A percentile compares a stretch with the other conserved stretches of the same genome.
Evolutionary conservation across 1,140 invertebrate genomes (phyloP).

Genomic region (Diorhabda carinulata): DNA sequence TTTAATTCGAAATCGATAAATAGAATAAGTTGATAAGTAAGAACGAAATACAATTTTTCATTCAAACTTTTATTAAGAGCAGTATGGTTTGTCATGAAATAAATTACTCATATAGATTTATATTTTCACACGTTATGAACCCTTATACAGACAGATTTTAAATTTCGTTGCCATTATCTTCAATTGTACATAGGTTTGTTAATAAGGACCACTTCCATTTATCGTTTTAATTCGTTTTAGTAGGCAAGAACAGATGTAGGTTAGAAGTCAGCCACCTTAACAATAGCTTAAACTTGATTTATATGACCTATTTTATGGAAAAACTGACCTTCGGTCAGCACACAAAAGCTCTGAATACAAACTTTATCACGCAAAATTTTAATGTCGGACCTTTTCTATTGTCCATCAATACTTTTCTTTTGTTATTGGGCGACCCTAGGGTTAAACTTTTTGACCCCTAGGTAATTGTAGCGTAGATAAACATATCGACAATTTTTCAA

Average conservation of each 20-base stretch:
- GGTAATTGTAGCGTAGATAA: constrained; percentile 45
- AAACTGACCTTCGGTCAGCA: constrained; percentile 46
- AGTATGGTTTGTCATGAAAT: no score
- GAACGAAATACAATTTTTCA: no score
- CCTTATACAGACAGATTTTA: no score
- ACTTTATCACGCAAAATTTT: constrained; percentile 43
- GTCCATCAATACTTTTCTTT: constrained; percentile 33
- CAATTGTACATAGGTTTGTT: constrained; percentile 1
- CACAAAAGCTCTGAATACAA: constrained; percentile 32
- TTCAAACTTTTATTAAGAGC: no score
- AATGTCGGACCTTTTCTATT: constrained; percentile 38
- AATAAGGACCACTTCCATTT: constrained; percentile 9
- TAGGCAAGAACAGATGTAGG: constrained; percentile 48
- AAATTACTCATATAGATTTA: no score
- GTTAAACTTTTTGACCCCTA: constrained; percentile 47
- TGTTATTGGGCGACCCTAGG: constrained; percentile 36
- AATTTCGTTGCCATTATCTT: no score
- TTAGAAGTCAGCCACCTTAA: constrained; percentile 46
- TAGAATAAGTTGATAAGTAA: no score
- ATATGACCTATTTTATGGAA: constrained; percentile 43
- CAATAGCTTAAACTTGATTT: constrained; percentile 47
- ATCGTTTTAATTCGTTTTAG: constrained; percentile 30
- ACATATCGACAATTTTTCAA: constrained; percentile 47
- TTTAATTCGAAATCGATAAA: no score
- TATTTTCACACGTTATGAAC: background rate